phyloP scores from a whole-genome alignment of 1,140 invertebrate genomes.

The Cephus cinctus region DNA sequence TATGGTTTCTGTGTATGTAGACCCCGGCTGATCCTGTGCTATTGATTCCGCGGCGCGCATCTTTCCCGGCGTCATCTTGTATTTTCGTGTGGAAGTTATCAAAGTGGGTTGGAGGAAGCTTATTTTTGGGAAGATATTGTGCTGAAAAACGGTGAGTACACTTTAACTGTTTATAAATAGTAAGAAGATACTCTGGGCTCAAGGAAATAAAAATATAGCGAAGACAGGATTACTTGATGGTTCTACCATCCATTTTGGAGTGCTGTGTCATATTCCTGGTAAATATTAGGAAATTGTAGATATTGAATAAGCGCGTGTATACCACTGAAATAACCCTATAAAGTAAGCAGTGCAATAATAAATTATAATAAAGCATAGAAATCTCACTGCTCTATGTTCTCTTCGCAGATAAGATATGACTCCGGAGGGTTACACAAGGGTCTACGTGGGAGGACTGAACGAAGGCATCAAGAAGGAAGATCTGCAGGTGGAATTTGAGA shows the following conservation, averaged over 20 bases:
- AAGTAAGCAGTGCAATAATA: constrained; percentile 1
- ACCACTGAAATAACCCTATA: neutral
- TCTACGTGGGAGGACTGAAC: constrained; percentile 82
- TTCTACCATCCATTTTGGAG: neutral
- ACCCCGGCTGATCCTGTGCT: constrained; percentile 33
- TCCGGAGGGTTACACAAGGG: constrained; percentile 63
- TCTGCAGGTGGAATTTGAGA: constrained; percentile 79
- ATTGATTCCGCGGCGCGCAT: constrained; percentile 32
- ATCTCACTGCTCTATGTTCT: neutral
- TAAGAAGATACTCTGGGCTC: no score
- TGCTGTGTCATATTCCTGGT: neutral
- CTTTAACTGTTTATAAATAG: no score
- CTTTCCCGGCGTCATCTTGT: neutral
- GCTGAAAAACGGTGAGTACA: neutral
- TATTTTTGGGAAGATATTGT: neutral
- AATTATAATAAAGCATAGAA: neutral
- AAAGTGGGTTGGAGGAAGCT: constrained; percentile 13
- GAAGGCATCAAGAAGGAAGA: constrained; percentile 87
- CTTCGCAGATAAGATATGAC: constrained; percentile 43
- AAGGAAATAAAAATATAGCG: no score
- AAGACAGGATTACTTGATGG: neutral
- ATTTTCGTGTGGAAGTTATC: neutral
- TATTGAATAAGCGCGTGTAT: neutral
- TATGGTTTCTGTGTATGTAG: constrained; percentile 32
- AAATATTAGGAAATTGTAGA: neutral